These are phyloP conservation scores for Balearica regulorum DNA, from an alignment of 2,797 vertebrate genomes.

Conservation along the genomic window DNA sequence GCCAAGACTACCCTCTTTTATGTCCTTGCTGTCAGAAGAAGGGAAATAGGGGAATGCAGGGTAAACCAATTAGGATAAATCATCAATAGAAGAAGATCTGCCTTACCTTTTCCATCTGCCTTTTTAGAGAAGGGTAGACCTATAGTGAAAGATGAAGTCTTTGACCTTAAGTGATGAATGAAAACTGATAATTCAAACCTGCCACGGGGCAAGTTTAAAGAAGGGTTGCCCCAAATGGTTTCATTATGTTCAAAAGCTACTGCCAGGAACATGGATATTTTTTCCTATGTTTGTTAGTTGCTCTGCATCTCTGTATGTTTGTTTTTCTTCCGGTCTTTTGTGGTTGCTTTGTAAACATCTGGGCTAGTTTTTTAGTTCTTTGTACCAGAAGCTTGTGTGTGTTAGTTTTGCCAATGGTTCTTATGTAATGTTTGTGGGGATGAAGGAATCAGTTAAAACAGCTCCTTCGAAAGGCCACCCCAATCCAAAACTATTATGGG, in stretches of 20 bases:
- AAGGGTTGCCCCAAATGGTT: conserved; percentile 40
- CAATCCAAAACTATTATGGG: neutral
- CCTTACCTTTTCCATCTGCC: neutral
- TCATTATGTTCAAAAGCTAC: conserved; percentile 46
- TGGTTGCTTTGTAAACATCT: conserved; percentile 62
- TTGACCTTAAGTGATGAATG: conserved; percentile 38
- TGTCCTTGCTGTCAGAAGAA: neutral
- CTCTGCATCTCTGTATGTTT: conserved; percentile 54
- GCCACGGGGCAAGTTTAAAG: conserved; percentile 31
- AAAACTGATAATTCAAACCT: conserved; percentile 56
- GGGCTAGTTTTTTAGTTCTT: conserved; percentile 35
- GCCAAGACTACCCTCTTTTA: neutral
- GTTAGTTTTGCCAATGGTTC: conserved; percentile 20
- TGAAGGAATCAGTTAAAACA: conserved; percentile 26
- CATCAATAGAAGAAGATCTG: neutral
- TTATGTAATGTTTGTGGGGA: conserved; percentile 14
- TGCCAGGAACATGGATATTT: conserved; percentile 38
- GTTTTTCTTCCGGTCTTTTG: conserved; percentile 58
- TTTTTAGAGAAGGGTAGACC: neutral
- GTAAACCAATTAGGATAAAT: neutral
- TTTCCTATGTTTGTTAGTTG: conserved; percentile 15
- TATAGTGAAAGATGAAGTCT: neutral
- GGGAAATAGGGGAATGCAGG: neutral
- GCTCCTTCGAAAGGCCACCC: conserved; percentile 23
- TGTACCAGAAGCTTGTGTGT: neutral